phyloP scores from a whole-genome alignment of 2,797 vertebrate genomes.

The Myotis vivesi region DNA sequence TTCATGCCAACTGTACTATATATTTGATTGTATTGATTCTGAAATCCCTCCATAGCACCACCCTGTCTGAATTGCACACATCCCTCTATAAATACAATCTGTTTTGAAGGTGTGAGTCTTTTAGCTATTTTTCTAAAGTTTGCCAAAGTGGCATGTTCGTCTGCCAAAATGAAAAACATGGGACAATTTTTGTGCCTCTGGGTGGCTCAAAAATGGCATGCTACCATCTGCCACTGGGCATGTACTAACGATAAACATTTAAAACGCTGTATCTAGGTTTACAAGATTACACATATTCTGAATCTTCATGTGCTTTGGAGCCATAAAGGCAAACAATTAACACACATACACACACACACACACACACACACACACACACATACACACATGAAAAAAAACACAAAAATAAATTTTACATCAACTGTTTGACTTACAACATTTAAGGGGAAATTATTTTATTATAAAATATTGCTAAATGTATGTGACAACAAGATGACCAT shows the following conservation, averaged over 20 bases:
- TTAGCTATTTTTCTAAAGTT: constrained; percentile 71
- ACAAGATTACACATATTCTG: constrained; percentile 51
- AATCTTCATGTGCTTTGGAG: constrained; percentile 44
- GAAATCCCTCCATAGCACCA: neutral
- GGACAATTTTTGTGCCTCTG: constrained; percentile 72
- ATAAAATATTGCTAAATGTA: neutral
- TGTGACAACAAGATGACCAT: neutral
- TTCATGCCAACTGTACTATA: neutral
- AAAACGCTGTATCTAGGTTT: constrained; percentile 57
- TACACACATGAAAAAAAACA: neutral
- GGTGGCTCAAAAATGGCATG: constrained; percentile 72
- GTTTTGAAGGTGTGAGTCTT: constrained; percentile 69
- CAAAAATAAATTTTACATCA: neutral
- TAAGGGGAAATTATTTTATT: neutral
- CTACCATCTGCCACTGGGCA: constrained; percentile 74
- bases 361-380: neutral
- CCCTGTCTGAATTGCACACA: constrained; percentile 13
- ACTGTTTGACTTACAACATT: neutral
- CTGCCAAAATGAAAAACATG: constrained; percentile 72
- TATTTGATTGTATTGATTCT: constrained; percentile 5
- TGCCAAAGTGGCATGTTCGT: constrained; percentile 53
- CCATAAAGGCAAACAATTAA: constrained; percentile 17
- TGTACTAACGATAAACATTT: constrained; percentile 68
- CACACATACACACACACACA: neutral
- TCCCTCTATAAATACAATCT: constrained; percentile 63